Evolutionary conservation across 2,113 vertebrate species (phyloP).

Genomic region (Ascaphus truei): DNA sequence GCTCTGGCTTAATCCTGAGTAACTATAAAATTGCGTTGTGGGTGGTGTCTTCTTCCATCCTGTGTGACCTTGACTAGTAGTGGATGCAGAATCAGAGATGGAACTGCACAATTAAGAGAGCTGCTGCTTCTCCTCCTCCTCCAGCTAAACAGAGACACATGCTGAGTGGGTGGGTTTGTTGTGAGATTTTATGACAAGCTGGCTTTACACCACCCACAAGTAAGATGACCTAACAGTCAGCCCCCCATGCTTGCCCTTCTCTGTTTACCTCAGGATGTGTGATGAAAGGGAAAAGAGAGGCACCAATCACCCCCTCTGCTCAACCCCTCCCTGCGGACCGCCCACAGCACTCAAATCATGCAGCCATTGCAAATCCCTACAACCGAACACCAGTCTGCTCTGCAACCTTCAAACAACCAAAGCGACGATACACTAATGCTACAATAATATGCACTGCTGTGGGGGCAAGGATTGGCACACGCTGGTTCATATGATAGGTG

Average conservation of each 20-base stretch:
- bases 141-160: constrained; percentile 14
- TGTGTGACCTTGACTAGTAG: not conserved
- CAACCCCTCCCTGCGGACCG: no score
- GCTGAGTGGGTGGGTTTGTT: constrained; percentile 14
- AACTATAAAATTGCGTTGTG: no score
- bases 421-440: no score
- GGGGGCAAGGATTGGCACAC: constrained; percentile 7
- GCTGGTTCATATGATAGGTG: constrained; percentile 1
- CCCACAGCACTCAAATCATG: not conserved
- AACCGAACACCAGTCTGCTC: not conserved
- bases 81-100: not conserved
- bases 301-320: not conserved
- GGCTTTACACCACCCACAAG: constrained; percentile 25
- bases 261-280: constrained; percentile 5
- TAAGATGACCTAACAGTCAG: constrained; percentile 31
- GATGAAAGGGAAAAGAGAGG: not conserved
- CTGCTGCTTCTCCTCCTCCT: not conserved
- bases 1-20: no score
- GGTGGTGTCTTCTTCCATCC: no score
- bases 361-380: not conserved
- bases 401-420: no score
- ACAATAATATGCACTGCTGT: not conserved
- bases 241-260: constrained; percentile 11
- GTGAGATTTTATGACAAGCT: not conserved
- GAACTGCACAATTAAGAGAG: not conserved